phyloP scores from a whole-genome alignment of 2,888 invertebrate genomes.

The Frankliniella fusca region DNA sequence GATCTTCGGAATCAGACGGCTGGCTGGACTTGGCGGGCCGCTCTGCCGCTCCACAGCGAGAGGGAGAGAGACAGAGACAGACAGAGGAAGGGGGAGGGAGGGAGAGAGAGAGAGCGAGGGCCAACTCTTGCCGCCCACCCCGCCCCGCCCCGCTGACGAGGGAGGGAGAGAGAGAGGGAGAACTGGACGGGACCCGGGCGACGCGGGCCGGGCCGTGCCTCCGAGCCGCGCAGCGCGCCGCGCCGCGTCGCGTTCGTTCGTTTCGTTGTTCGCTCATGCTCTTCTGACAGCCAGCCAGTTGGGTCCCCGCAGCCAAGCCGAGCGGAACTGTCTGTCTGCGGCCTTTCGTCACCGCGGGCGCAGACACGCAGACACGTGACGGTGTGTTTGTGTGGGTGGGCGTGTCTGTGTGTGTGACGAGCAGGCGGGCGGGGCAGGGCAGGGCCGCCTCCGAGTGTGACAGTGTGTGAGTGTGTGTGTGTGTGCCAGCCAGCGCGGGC shows the following conservation, averaged over 20 bases:
- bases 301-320: not conserved
- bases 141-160: too few species aligned
- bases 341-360: not conserved
- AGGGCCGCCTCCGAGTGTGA: not conserved
- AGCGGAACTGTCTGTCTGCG: not conserved
- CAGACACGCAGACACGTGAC: not conserved
- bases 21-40: not conserved
- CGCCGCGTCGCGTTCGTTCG: not conserved
- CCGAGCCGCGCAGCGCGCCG: not conserved
- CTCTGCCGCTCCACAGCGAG: not conserved
- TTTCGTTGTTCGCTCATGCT: not conserved
- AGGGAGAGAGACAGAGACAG: too few species aligned
- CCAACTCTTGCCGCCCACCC: too few species aligned
- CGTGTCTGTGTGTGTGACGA: too few species aligned
- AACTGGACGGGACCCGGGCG: too few species aligned
- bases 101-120: too few species aligned
- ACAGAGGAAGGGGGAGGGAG: too few species aligned
- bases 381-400: too few species aligned
- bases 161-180: too few species aligned
- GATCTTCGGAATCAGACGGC: too few species aligned
- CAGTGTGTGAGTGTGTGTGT: not conserved
- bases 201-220: too few species aligned
- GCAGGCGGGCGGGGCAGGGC: not conserved
- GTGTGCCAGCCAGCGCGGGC: not conserved
- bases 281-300: not conserved